Evolutionary conservation across 1,140 invertebrate genomes (phyloP).

Genomic region (Drosophila guanche): DNA sequence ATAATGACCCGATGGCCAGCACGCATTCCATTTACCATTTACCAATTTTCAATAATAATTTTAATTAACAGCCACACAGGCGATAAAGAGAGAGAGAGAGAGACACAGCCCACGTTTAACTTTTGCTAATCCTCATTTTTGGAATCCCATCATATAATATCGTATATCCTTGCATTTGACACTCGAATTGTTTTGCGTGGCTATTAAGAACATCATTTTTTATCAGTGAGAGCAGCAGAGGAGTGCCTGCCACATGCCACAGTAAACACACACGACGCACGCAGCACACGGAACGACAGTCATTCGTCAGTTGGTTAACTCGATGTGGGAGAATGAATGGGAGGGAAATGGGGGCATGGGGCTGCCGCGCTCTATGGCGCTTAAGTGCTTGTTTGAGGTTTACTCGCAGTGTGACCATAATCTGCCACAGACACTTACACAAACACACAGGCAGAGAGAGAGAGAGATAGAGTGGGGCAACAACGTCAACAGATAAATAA

Average conservation of each 20-base stretch:
- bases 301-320: slow-evolving; percentile 78
- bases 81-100: slow-evolving; percentile 12
- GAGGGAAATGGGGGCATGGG: not conserved
- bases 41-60: slow-evolving; percentile 59
- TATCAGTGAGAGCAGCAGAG: slow-evolving; percentile 33
- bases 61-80: slow-evolving; percentile 62
- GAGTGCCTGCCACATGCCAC: not conserved
- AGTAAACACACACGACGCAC: slow-evolving; percentile 48
- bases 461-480: not conserved
- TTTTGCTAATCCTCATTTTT: slow-evolving; percentile 25
- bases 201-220: slow-evolving; percentile 76
- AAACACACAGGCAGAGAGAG: slow-evolving; percentile 14
- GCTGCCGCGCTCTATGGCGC: slow-evolving; percentile 34
- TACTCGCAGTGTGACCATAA: slow-evolving; percentile 77
- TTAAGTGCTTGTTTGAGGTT: slow-evolving; percentile 80
- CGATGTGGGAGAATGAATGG: slow-evolving; percentile 19
- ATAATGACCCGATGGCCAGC: slow-evolving; percentile 26
- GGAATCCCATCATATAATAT: not conserved
- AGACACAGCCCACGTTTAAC: slow-evolving; percentile 27
- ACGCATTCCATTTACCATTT: not conserved
- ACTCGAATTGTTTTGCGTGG: slow-evolving; percentile 29
- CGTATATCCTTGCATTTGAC: slow-evolving; percentile 13
- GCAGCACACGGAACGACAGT: slow-evolving; percentile 64
- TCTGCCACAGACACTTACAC: slow-evolving; percentile 74
- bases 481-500: slow-evolving; percentile 64